Conservation (phyloP, 1,140 invertebrate species). For the Tetraneura akinire region DNA sequence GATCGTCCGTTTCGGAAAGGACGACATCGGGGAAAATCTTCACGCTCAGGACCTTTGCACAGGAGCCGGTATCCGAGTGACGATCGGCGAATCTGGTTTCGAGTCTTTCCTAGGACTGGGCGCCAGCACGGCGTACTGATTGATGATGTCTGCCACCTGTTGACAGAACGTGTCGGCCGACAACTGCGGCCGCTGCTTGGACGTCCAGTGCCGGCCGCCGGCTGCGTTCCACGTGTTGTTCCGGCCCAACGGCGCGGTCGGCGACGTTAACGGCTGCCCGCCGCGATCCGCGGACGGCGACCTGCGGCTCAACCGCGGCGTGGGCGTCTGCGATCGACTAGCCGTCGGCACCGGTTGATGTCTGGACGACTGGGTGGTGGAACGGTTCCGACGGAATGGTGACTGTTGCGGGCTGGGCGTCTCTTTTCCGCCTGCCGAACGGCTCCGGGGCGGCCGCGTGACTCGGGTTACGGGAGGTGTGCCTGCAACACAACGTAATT, state of each 20-base stretch:
- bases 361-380: constrained; percentile 49
- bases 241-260: constrained; percentile 58
- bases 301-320: constrained; percentile 68
- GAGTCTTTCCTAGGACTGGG: constrained; percentile 64
- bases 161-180: constrained; percentile 70
- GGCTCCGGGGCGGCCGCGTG: constrained; percentile 56
- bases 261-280: constrained; percentile 51
- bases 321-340: constrained; percentile 54
- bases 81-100: constrained; percentile 60
- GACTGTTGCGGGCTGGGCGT: constrained; percentile 53
- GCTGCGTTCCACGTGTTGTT: constrained; percentile 69
- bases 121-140: constrained; percentile 58
- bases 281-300: constrained; percentile 60
- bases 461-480: constrained; percentile 57
- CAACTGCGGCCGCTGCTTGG: constrained; percentile 64
- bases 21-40: background rate
- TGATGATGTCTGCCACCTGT: constrained; percentile 60
- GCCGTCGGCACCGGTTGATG: constrained; percentile 55
- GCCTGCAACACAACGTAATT: constrained; percentile 56
- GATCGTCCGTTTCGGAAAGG: too few species aligned
- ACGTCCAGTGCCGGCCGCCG: constrained; percentile 60
- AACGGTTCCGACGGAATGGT: constrained; percentile 53
- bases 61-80: constrained; percentile 64
- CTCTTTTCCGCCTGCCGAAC: constrained; percentile 56
- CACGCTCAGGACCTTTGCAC: constrained; percentile 57